Conservation (phyloP, 92 coral and sea anemone species). For the Hydrozoanthus gracilis region DNA sequence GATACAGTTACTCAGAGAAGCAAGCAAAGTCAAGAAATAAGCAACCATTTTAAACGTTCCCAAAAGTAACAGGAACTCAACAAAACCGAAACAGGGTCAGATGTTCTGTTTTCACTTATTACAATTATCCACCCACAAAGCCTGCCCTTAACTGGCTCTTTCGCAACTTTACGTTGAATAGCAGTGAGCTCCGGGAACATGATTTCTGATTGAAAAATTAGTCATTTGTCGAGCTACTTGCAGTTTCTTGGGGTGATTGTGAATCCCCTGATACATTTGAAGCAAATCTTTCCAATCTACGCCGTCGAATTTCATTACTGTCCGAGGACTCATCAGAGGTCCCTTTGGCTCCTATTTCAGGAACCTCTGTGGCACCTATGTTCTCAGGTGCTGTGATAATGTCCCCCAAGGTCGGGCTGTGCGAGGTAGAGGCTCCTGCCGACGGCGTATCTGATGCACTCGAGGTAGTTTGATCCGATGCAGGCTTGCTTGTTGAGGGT, state of each 20-base stretch:
- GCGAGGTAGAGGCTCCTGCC: background rate
- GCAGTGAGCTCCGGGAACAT: background rate
- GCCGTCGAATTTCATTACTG: conserved; percentile 78
- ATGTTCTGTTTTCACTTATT: no score
- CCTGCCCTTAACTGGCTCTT: background rate
- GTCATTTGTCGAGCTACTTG: conserved; percentile 14
- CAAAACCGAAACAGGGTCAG: no score
- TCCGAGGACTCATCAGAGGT: conserved; percentile 49
- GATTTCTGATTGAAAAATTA: background rate
- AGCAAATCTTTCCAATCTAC: conserved; percentile 76
- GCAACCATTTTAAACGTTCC: no score
- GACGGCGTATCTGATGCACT: background rate
- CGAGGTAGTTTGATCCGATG: background rate
- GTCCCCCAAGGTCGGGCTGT: background rate
- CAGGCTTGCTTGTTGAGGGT: background rate
- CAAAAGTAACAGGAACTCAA: no score
- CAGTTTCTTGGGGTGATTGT: conserved; percentile 36
- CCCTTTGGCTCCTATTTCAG: conserved; percentile 49
- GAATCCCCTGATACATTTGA: conserved; percentile 36
- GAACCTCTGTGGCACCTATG: conserved; percentile 50
- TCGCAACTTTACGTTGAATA: background rate
- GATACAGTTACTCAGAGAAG: no score
- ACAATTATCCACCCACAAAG: no score
- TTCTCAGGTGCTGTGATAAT: conserved; percentile 36
- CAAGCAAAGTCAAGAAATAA: no score